Base-by-base conservation (phyloP, 2,888 invertebrate species). In the Alitta virens region DNA sequence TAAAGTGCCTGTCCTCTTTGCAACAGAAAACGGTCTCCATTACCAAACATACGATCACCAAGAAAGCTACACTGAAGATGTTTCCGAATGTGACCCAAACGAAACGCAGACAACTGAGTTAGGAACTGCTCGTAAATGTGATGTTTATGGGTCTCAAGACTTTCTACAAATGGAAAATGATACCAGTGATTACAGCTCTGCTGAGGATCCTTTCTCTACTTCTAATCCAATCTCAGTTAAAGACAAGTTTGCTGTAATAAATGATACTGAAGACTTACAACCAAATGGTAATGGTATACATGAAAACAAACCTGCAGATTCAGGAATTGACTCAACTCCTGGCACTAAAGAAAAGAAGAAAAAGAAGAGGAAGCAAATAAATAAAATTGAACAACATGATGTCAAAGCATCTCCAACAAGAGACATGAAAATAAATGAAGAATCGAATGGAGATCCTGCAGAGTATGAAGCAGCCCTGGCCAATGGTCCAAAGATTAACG, bases 161-260 rank as follows among this genome's bases (percentile, higher is more conserved):
- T 52, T 71, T 2, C 66, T 75, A 38, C 70, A 63, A 14, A 42
- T 70, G 2, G 68, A 71, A 49, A 68, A 71, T 54, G 76, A 78
- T 50, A 77, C 78, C 26, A 79, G 77, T 65, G 78, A 78, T 65
- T 78, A 77, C 63, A 78, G 78, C 65, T 76, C 76, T 1, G 69
- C 71, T 49, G 69, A 70, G 50, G 77, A 76, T 57, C 74, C 70
- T 16, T 76, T 72, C 55, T 74, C 75, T 12, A 65, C 71, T 12
- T 78, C 78, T 1, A 74, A 77, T 56, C 76, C 76, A 2, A 61
- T 76, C 1, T 74, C 75, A 0, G 67, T 60, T 26, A 21, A 49
- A 46, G 21, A 21, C 21, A 7, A 46, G 46, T 21, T 18, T n/a
- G 46, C 5, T 5, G 7, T 16, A 16, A n/a, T 18, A 21, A 16